A percentile compares a stretch with the other conserved stretches of the same genome.
phyloP scores from a whole-genome alignment of 2,797 vertebrate species.

The Emydoidea blandingii region DNA sequence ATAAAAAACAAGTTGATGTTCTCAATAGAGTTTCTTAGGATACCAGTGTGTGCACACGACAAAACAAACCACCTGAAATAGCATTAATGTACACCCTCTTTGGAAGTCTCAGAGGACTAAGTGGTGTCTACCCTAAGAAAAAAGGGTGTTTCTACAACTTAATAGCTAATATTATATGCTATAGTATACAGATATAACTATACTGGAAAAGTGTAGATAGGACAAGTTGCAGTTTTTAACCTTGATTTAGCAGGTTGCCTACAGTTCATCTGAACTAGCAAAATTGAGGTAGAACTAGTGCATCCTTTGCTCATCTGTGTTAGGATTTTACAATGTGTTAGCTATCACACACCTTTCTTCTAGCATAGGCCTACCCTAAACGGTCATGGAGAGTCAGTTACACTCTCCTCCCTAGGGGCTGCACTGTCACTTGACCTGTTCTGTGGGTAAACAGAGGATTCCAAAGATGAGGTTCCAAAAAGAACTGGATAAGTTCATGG shows the following conservation, averaged over 20 bases:
- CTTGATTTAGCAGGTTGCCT: background rate
- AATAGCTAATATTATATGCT: background rate
- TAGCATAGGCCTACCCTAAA: background rate
- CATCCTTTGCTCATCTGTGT: background rate
- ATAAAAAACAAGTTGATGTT: background rate
- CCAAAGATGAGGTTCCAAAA: background rate
- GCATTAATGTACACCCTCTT: background rate
- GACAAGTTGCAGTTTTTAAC: background rate
- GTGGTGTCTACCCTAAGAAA: background rate
- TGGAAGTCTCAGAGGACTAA: background rate
- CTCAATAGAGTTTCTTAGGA: background rate
- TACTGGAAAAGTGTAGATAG: background rate
- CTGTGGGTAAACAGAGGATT: background rate
- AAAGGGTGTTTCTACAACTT: background rate
- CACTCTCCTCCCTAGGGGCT: background rate
- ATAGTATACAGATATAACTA: background rate
- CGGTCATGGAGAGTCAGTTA: background rate
- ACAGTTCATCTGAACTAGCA: background rate
- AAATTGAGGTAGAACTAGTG: background rate
- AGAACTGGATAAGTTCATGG: no score
- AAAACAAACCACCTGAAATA: background rate
- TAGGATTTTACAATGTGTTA: background rate
- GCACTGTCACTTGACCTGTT: background rate
- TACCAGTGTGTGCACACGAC: background rate
- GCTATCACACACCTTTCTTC: background rate